Conservation (phyloP, 2,113 vertebrate species). For the Forbesichthys papilliferus region DNA sequence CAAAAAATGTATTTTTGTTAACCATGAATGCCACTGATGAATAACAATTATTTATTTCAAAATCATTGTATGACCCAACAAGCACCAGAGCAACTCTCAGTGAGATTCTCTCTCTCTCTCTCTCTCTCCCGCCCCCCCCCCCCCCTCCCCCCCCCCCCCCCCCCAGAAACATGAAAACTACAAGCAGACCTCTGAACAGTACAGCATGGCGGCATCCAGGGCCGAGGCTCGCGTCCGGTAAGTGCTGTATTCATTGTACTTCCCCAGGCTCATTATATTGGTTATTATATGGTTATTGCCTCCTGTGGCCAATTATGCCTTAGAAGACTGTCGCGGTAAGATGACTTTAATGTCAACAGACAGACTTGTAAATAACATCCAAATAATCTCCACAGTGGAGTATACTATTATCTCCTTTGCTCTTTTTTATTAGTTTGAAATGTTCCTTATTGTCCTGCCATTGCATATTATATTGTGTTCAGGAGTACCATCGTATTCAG, state of each 20-base stretch:
- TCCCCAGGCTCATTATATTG: not conserved
- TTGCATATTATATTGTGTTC: not conserved
- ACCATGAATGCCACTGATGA: too few relatives aligned
- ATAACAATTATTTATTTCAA: too few relatives aligned
- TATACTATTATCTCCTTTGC: not conserved
- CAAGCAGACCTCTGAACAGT: conserved; percentile 84
- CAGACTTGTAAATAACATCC: not conserved
- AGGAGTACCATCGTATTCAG: too few relatives aligned
- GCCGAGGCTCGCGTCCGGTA: conserved; percentile 85
- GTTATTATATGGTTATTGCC: not conserved
- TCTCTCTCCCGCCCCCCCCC: not conserved
- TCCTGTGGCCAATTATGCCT: not conserved
- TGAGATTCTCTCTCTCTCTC: too few relatives aligned
- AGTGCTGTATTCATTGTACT: conserved; percentile 49
- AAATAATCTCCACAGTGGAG: not conserved
- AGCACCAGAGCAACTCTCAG: too few relatives aligned
- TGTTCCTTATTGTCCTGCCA: not conserved
- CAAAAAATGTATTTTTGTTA: too few relatives aligned
- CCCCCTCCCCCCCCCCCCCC: conserved; percentile 21
- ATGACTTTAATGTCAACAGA: not conserved
- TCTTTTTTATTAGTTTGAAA: not conserved
- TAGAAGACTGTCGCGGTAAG: not conserved
- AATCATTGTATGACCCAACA: too few relatives aligned
- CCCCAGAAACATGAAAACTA: conserved; percentile 87
- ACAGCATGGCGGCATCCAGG: conserved; percentile 81